Base-by-base conservation (phyloP, 2,113 vertebrate species). In the Aegithalos caudatus region DNA sequence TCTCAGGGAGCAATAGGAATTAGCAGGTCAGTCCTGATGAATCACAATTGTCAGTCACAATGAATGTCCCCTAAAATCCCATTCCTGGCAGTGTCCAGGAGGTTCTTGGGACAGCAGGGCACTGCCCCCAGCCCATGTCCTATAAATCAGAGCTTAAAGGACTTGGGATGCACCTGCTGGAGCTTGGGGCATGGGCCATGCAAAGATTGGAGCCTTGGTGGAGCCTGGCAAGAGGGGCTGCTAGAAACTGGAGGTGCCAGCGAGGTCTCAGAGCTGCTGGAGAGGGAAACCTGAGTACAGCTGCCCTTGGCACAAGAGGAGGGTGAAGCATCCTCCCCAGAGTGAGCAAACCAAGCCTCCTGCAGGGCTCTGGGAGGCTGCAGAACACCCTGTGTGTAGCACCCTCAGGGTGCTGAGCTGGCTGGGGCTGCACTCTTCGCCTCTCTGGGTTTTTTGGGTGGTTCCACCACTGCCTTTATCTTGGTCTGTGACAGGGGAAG, bases 301-400 rank as follows among this genome's bases (percentile, higher is more conserved):
- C 82, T 66, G 71, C 47, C 2, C 85, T 79, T 14, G 35, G 92
- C 54, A 65, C 24, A 1, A 2, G 3, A 40, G 86, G 18, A 86
- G 94, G 91, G 51, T 22, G 91, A 95, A 70, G 91, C 88, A 90
- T 9, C 90, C 81, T 83, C 21, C 38, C 70, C 19, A 62, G 38
- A 21, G 28, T 10, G 6, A 95, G 86, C 90, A 95, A 70, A 61
- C 17, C 90, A 35, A 69, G 10, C 35, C 22, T 64, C 27, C 33
- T 79, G 87, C 92, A 95, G 57, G 58, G 79, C 74, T 82, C 7
- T 0, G 4, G 7, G 88, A 89, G 56, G 50, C 87, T 91, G 92
- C 95, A 95, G 2, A 89, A 73, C 77, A 7, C 56, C 0, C 2
- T 0, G 11, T n/a, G 5, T n/a, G 70, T 12, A 86, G 73, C 95